A percentile compares a stretch with the other conserved stretches of the same genome.
Evolutionary conservation across 2,113 vertebrate genomes (phyloP).

Genomic region (Colossoma macropomum): DNA sequence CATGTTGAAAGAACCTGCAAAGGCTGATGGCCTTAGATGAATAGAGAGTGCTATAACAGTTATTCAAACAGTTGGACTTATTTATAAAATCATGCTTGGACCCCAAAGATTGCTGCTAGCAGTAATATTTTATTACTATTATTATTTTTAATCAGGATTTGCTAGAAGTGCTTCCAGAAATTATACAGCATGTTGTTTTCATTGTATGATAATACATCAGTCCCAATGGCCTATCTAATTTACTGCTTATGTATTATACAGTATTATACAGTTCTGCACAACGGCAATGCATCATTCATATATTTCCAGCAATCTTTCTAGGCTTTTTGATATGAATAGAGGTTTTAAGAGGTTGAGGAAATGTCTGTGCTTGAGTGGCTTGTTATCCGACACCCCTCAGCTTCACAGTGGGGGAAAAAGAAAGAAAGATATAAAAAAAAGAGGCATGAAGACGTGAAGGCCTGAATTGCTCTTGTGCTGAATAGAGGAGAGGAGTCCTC

Average conservation of each 20-base stretch:
- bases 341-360: neutral
- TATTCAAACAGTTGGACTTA: neutral
- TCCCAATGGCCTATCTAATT: neutral
- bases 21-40: too few species aligned
- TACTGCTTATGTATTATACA: neutral
- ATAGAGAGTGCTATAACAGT: neutral
- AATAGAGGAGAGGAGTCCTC: constrained; percentile 16
- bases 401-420: neutral
- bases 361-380: constrained; percentile 3
- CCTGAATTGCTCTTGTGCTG: constrained; percentile 1
- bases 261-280: neutral
- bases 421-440: neutral
- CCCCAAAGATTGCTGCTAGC: too few species aligned
- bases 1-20: too few species aligned
- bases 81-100: neutral
- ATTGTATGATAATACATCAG: neutral
- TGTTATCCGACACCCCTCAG: constrained; percentile 13
- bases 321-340: neutral
- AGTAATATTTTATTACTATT: too few species aligned
- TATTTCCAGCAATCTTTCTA: neutral
- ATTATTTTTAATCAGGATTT: neutral
- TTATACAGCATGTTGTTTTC: neutral
- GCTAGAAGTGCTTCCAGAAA: neutral
- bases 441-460: neutral
- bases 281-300: neutral